Conservation (phyloP, 2,113 vertebrate genomes). For the Ceratotherium simum region DNA sequence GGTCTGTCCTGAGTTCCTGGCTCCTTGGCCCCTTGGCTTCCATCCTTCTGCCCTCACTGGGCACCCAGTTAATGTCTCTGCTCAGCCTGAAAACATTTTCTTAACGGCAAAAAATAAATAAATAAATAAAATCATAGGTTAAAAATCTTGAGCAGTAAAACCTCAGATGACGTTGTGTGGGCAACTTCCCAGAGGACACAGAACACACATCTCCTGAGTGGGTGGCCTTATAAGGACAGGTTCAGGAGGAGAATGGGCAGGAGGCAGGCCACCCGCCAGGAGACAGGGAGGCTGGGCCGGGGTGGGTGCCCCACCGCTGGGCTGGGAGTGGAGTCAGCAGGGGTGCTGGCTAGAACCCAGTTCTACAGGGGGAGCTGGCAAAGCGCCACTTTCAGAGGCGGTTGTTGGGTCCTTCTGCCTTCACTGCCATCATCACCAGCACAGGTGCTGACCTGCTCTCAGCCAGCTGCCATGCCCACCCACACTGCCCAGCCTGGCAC, state of each 20-base stretch:
- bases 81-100: conserved; percentile 1
- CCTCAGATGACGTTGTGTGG: conserved; percentile 85
- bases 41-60: conserved; percentile 13
- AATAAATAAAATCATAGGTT: conserved; percentile 77
- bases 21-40: neutral
- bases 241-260: conserved; percentile 75
- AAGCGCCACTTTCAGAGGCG: neutral
- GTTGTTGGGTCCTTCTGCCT: neutral
- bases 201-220: conserved; percentile 79
- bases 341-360: conserved; percentile 31
- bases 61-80: conserved; percentile 43
- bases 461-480: neutral
- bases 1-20: neutral
- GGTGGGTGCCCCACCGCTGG: neutral
- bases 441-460: neutral
- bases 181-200: conserved; percentile 80
- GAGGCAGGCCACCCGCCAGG: conserved; percentile 55
- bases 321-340: neutral
- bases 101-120: conserved; percentile 51
- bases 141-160: conserved; percentile 76
- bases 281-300: conserved; percentile 11
- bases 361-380: neutral
- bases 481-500: neutral
- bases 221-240: conserved; percentile 88
- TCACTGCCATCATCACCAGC: neutral